These are phyloP conservation scores for Cacoxenus indagator DNA, from an alignment of 2,888 invertebrate species.

Conservation along the genomic window DNA sequence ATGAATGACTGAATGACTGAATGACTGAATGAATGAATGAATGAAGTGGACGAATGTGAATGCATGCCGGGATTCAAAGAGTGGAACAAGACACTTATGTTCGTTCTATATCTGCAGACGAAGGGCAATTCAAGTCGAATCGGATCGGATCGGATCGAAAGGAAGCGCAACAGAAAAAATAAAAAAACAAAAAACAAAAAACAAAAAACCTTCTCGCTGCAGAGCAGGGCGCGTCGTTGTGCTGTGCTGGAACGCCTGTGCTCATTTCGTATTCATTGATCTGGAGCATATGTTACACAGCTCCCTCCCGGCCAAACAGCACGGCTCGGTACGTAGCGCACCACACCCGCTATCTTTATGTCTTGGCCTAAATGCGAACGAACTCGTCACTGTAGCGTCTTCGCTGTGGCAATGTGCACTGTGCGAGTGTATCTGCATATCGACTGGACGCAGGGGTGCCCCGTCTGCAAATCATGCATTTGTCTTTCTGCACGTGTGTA, in stretches of 20 bases:
- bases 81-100: too few species aligned
- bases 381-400: not conserved
- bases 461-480: not conserved
- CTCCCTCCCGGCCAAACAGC: not conserved
- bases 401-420: not conserved
- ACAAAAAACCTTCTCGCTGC: too few species aligned
- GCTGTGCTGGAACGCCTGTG: slow-evolving; percentile 14
- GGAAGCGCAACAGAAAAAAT: too few species aligned
- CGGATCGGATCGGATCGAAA: not conserved
- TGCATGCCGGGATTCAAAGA: not conserved
- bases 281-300: slow-evolving; percentile 52
- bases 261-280: slow-evolving; percentile 67
- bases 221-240: not conserved
- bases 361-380: not conserved
- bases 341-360: not conserved
- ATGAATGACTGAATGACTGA: not conserved
- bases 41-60: not conserved
- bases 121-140: not conserved
- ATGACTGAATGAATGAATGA: slow-evolving; percentile 13
- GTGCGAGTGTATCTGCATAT: not conserved
- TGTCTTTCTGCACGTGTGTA: not conserved
- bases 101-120: too few species aligned
- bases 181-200: too few species aligned
- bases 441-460: slow-evolving; percentile 7
- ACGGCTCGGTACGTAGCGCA: not conserved